Evolutionary conservation across 2,888 invertebrate genomes (phyloP), one percentile per base, ranked within the genome.

Genomic region (Ecdyonurus torrentis): DNA sequence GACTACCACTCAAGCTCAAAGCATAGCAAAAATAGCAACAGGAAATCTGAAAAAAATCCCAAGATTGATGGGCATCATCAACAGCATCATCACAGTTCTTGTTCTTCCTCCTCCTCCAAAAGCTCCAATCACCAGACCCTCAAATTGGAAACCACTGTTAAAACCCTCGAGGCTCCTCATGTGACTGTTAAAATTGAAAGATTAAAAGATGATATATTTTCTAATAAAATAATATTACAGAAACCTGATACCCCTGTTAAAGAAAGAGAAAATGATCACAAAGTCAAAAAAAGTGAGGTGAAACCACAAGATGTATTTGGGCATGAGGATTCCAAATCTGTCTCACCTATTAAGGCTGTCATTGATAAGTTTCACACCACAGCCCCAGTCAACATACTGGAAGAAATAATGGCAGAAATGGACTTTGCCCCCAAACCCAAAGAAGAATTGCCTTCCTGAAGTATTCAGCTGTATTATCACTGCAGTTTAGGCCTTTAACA

Each of bases 331-430:
- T 15, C 37, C 5, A 37, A 37, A 37, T 10, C 7, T 37, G 15
- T 37, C 37, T 37, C 15, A 15, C 37, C 37, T 15, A 10, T 5
- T 37, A 37, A 37, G 15, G 15, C 37, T 37, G 37, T 37, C 37
- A 37, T 37, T 37, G 7, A 37, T 10, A 37, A 37, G 15, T 37
- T 37, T 37, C 37, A n/a, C n/a, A n/a, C n/a, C n/a, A n/a, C n/a
- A 20, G 55, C 59, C 58, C 58, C 65, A 25, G 66, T 63, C 25
- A 65, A 64, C 59, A 62, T 66, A 59, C 25, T 66, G 18, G 66
- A 65, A 58, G 61, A 66, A 22, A 66, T 66, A 7, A 66, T 66
- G 61, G 65, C 66, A 58, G 65, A 64, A 59, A 66, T 66, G 66
- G 63, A 65, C 52, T 63, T 61, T 52, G 64, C 61, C 20, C 55